Evolutionary conservation across 2,888 invertebrate species (phyloP).

Genomic region (Microchrysa polita): DNA sequence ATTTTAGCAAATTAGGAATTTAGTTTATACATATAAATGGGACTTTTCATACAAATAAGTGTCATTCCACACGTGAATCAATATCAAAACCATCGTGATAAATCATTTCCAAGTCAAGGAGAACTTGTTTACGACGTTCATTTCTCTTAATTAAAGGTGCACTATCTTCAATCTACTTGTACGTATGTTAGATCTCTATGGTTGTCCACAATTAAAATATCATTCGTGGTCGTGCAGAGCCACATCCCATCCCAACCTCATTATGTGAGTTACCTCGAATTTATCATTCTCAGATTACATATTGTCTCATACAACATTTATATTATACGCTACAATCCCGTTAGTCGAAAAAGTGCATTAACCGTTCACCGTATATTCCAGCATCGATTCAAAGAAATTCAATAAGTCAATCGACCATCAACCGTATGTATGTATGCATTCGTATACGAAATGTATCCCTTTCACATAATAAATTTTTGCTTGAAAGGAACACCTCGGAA

Average conservation of each 20-base stretch:
- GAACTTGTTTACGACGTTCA: not conserved
- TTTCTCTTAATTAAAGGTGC: constrained; percentile 3
- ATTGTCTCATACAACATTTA: not conserved
- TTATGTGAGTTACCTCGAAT: not conserved
- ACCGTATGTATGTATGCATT: too few relatives aligned
- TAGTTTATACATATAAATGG: too few relatives aligned
- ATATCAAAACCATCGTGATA: not conserved
- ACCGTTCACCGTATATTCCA: constrained; percentile 14
- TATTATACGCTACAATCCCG: constrained; percentile 10
- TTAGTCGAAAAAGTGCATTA: constrained; percentile 31
- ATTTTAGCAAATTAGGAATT: too few relatives aligned
- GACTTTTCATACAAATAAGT: too few relatives aligned
- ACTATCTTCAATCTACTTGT: constrained; percentile 1
- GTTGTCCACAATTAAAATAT: not conserved
- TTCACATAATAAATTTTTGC: constrained; percentile 41
- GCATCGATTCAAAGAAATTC: constrained; percentile 11
- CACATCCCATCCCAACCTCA: not conserved
- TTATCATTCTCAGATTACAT: not conserved
- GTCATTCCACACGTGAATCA: not conserved
- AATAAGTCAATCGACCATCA: constrained; percentile 43
- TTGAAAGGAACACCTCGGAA: constrained; percentile 13
- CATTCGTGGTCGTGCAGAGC: not conserved
- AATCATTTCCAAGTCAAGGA: not conserved
- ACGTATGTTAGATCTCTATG: not conserved
- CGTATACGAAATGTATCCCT: constrained; percentile 32